Conservation (phyloP, 2,113 vertebrate species). For the rat (Rattus norvegicus) region GRCr8 NC_086032.1:76742501-76743000, state of each 20-base stretch:
- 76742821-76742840: not conserved
- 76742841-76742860: no score
- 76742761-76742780: not conserved
- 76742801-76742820: not conserved
- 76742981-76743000: no score
- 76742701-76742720: not conserved
- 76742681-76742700: no score
- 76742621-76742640: not conserved
- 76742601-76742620: not conserved
- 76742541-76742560: not conserved
- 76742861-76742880: accelerated
- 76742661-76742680: not conserved
- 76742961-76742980: no score
- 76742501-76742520: not conserved
- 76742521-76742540: not conserved
- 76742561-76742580: not conserved
- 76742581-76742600: not conserved
- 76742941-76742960: not conserved
- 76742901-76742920: not conserved
- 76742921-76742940: not conserved
- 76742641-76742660: not conserved
- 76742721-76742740: not conserved
- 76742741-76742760: not conserved
- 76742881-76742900: not conserved
- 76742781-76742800: not conserved